Base-by-base conservation (phyloP, 2,113 vertebrate species). In the Atrichornis clamosus region DNA sequence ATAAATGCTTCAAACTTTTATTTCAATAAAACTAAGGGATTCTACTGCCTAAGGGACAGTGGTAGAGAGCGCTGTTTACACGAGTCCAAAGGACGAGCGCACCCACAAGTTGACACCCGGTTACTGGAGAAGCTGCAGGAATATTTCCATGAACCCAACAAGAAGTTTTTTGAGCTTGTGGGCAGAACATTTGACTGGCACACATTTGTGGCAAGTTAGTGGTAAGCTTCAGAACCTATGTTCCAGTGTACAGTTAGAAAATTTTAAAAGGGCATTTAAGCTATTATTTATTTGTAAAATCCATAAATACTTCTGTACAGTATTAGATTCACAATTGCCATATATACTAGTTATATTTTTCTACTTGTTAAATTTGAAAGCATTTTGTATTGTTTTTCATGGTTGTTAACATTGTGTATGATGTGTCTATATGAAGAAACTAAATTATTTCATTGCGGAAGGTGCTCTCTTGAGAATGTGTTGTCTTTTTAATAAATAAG, bases 21-120 rank as follows among this genome's bases (percentile, higher is more conserved):
- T 96, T 99, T 99, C 83, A 99, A 99, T 93, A 99, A 98, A 95
- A 99, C 99, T 1, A 99, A 99, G 95, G 99, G 99, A 55, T 99
- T 99, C 95, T 99, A 99, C 97, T 99, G 99, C 97, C 97, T 99
- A 93, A 96, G 99, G 53, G 99, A 99, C 93, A 94, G 98, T 32
- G 99, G 99, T 7, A 97, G 98, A 58, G 99, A 99, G 35, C 98
- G 99, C 52, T 99, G 99, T 95, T 97, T 99, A 70, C 99, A 99
- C 2, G 98, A 99, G 77, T 99, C 99, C 28, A 99, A 99, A 85
- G 99, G 99, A 84, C 97, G 99, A 79, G 98, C 98, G 0, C 99
- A 99, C 92, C 99, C 99, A 15, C 98, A 98, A 1, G 98, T 99
- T 12, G 98, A 98, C 5, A 96, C 98, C 4, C 80, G 92, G n/a